Conservation (phyloP, 2,797 vertebrate genomes). For the Erpetoichthys calabaricus region DNA sequence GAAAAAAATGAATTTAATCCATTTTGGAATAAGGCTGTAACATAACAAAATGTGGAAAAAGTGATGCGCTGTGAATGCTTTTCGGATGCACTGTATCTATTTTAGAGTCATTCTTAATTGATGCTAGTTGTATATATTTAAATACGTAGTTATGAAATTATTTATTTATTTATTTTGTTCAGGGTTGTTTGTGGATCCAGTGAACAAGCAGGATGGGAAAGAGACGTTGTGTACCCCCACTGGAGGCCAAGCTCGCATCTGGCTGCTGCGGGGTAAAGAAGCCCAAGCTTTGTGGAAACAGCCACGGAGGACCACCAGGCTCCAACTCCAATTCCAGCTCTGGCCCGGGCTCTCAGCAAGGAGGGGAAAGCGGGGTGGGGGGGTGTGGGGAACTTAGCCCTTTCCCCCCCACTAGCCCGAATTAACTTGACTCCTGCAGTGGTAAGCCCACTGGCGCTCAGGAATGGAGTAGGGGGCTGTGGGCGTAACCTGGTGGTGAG, state of each 20-base stretch:
- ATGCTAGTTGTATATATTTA: no score
- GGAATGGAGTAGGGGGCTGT: constrained; percentile 59
- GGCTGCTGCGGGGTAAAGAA: constrained; percentile 70
- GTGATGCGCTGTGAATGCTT: no score
- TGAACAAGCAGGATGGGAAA: constrained; percentile 65
- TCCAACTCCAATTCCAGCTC: constrained; percentile 48
- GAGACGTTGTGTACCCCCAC: constrained; percentile 64
- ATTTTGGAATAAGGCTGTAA: no score
- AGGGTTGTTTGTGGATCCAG: constrained; percentile 53
- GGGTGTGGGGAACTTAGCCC: constrained; percentile 57
- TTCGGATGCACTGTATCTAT: no score
- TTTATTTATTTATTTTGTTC: constrained; percentile 6
- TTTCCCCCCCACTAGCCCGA: constrained; percentile 55
- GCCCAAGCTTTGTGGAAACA: constrained; percentile 56
- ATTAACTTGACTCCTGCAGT: constrained; percentile 61
- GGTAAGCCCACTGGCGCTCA: constrained; percentile 54
- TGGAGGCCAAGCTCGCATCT: constrained; percentile 66
- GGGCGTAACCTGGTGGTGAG: constrained; percentile 65
- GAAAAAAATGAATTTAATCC: no score
- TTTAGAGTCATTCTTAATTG: no score
- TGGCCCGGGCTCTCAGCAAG: constrained; percentile 65
- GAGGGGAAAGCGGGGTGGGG: constrained; percentile 56
- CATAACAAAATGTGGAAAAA: no score
- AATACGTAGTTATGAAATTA: no score
- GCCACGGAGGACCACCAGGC: constrained; percentile 49